These are phyloP conservation scores for Pecten maximus DNA, from an alignment of 2,888 invertebrate genomes.

Conservation along the genomic window DNA sequence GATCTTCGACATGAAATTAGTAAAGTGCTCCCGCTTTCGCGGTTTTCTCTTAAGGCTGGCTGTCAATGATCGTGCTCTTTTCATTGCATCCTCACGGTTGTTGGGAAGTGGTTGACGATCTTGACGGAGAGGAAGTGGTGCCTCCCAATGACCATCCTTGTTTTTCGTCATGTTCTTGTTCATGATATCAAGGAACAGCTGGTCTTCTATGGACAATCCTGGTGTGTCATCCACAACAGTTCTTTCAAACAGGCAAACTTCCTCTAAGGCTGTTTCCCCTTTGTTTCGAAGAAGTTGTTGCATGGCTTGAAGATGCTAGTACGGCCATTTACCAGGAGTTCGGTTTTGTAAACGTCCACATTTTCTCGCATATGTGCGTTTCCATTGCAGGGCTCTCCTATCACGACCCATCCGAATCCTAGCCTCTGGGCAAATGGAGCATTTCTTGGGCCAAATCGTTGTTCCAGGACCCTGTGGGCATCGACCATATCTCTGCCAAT, in stretches of 20 bases:
- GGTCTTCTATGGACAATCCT: constrained; percentile 46
- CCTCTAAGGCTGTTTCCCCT: background rate
- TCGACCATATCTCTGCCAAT: constrained; percentile 46
- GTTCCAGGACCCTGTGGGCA: constrained; percentile 40
- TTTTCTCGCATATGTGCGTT: background rate
- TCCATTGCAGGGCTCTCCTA: constrained; percentile 41
- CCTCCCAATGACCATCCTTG: constrained; percentile 42
- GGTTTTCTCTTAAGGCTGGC: constrained; percentile 41
- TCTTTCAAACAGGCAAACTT: constrained; percentile 42
- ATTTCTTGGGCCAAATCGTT: constrained; percentile 35
- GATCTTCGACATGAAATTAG: constrained; percentile 54
- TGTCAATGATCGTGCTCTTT: constrained; percentile 37
- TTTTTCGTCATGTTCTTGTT: constrained; percentile 26
- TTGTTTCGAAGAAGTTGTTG: background rate
- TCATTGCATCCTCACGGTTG: constrained; percentile 43
- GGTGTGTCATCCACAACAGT: constrained; percentile 37
- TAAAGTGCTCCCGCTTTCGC: constrained; percentile 47
- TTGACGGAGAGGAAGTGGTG: constrained; percentile 47
- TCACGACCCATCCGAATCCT: constrained; percentile 42
- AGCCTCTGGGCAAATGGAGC: constrained; percentile 47
- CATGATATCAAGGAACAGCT: constrained; percentile 46
- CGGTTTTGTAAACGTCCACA: constrained; percentile 41
- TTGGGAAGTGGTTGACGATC: constrained; percentile 42
- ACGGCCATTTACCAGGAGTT: constrained; percentile 18
- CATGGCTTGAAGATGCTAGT: constrained; percentile 37